Base-by-base conservation (phyloP, 2,113 vertebrate species). In the Picathartes gymnocephalus region DNA sequence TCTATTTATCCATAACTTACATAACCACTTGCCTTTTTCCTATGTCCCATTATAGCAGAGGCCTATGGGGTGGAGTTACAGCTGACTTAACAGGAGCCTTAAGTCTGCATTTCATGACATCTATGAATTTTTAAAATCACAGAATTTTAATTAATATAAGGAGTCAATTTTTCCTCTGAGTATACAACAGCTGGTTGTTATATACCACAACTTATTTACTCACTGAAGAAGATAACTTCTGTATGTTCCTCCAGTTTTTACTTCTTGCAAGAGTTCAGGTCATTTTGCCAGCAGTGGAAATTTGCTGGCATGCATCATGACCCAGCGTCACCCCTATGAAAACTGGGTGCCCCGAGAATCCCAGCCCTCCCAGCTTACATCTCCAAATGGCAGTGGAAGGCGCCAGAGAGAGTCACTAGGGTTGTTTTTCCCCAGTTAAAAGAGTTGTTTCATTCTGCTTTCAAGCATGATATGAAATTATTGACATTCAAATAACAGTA, bases 381-480 rank as follows among this genome's bases (percentile, higher is more conserved):
- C 48, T 89, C 60, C 50, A 89, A 65, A 69, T 42, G 3, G 0
- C 40, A 57, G 35, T 40, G 57, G 54, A 82, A 93, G 58, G 72
- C 53, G 53, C 13, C 27, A 61, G 57, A 48, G 25, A 56, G 37
- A 79, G 40, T 57, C 61, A 78, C 22, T 57, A 2, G 0, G 3
- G 9, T 40, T 90, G 39, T 35, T 84, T 91, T 86, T 39, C 18
- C 51, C 10, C 31, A 8, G 6, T 76, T 88, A 33, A 78, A 82
- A 66, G 24, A 57, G 70, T 45, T 14, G 27, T 62, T 94, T 83
- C 33, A 71, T 58, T 95, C 80, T 72, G 81, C 53, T 82, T 94
- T 81, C 90, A 95, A 92, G 92, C 62, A 79, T 71, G 27, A 74
- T 57, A 30, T 68, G 82, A 68, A 91, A 94, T 88, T 93, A 94